Percentiles rank a stretch among this genome's conserved stretches.
These are phyloP conservation scores for Tetragonisca angustula DNA, from an alignment of 2,888 invertebrate species.

Conservation along the genomic window DNA sequence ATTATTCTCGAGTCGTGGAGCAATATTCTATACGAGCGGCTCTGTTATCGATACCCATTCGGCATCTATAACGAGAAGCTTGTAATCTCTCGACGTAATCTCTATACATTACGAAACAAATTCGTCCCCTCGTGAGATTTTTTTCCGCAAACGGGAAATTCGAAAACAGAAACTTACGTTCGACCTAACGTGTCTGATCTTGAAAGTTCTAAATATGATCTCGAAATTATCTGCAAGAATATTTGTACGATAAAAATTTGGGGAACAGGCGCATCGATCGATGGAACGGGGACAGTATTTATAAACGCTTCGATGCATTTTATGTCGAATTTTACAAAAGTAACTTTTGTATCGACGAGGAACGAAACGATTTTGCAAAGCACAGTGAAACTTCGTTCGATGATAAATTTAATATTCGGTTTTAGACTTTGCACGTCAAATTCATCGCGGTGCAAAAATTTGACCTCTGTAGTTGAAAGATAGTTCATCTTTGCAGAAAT, in stretches of 20 bases:
- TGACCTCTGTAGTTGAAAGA: not conserved
- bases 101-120: constrained; percentile 27
- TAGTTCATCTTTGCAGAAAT: too few species aligned
- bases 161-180: not conserved
- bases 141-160: not conserved
- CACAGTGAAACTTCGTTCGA: not conserved
- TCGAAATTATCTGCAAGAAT: too few species aligned
- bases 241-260: too few species aligned
- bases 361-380: not conserved
- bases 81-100: constrained; percentile 25
- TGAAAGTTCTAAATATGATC: not conserved
- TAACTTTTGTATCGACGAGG: not conserved
- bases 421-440: not conserved
- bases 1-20: not conserved
- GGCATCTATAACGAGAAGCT: constrained; percentile 16
- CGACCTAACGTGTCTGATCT: constrained; percentile 13
- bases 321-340: not conserved
- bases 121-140: constrained; percentile 21
- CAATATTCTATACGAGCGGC: constrained; percentile 26
- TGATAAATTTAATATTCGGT: not conserved
- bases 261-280: too few species aligned
- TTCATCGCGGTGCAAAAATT: not conserved
- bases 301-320: too few species aligned
- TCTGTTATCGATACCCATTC: constrained; percentile 26
- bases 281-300: too few species aligned